Percentiles rank a stretch among this genome's conserved stretches.
phyloP scores from a whole-genome alignment of 1,140 invertebrate genomes.

The Pomacea maculata region DNA sequence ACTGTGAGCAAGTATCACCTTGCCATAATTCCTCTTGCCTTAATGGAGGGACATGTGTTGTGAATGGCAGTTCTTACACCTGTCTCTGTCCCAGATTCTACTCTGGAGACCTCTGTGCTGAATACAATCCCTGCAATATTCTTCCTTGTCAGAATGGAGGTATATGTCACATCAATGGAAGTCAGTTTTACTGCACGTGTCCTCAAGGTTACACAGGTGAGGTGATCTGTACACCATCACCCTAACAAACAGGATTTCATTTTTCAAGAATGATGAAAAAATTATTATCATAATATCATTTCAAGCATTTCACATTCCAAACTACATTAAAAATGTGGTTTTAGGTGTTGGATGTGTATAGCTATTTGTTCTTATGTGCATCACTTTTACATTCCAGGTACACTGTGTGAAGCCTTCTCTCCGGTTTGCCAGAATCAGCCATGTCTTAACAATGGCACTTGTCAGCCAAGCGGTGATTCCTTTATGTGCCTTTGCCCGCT shows the following conservation, averaged over 20 bases:
- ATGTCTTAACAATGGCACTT: constrained; percentile 44
- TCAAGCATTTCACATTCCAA: too few relatives aligned
- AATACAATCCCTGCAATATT: constrained; percentile 34
- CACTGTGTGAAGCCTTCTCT: constrained; percentile 27
- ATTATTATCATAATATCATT: too few relatives aligned
- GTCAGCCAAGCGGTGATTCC: constrained; percentile 57
- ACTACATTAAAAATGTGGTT: too few relatives aligned
- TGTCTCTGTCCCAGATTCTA: constrained; percentile 37
- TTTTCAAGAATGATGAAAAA: too few relatives aligned
- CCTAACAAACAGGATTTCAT: too few relatives aligned
- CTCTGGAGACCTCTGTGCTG: constrained; percentile 37
- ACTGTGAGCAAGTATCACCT: constrained; percentile 34
- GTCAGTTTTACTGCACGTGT: constrained; percentile 37
- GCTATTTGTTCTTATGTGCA: too few relatives aligned
- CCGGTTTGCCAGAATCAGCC: constrained; percentile 42
- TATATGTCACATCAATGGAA: constrained; percentile 33
- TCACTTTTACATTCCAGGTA: constrained; percentile 15
- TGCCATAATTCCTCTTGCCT: constrained; percentile 44
- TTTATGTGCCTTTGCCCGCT: constrained; percentile 41
- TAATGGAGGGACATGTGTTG: constrained; percentile 39
- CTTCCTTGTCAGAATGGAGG: constrained; percentile 42
- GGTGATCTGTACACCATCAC: too few relatives aligned
- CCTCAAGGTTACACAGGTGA: constrained; percentile 22
- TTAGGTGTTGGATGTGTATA: too few relatives aligned
- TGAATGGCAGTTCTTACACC: constrained; percentile 26